Evolutionary conservation across 2,888 invertebrate species (phyloP), one percentile per base, ranked within the genome.

Genomic region (Lepetodrilus schrolli): DNA sequence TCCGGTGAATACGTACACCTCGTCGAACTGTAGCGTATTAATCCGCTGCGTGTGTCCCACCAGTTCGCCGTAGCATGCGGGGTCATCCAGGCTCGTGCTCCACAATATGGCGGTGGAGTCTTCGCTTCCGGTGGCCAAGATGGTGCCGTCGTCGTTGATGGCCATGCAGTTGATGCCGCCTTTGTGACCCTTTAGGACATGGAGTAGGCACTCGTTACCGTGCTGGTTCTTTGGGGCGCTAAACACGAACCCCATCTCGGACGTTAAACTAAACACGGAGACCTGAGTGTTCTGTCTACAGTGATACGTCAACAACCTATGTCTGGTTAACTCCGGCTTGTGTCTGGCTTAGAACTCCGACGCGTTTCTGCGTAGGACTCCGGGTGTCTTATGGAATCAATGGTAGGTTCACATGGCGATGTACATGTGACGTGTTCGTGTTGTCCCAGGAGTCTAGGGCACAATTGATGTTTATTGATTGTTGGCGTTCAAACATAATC

Each of bases 101-200:
- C 58, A 58, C 17, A 58, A 34, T 13, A 58, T 58, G 13, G 58
- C 58, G 4, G 58, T 58, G 17, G 58, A 17, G 34, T 58, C 58
- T 4, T 58, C 58, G 7, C 58, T 58, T 23, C 58, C 58, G 58
- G 58, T 58, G 17, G 34, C 58, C 30, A 58, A 34, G 30, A 58
- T 58, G 10, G 58, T 58, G 7, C 58, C 58, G 26, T 58, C 58
- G 26, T 58, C 58, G 58, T 58, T 58, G 5, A 58, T 58, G 17
- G 58, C 58, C 58, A 58, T 58, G 17, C 58, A 58, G 5, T 58
- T 58, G 26, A 58, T 58, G 17, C 58, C 58, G 17, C 17, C 30
- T n/a, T 34, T 26, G 58, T 58, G 58, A 13, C 58, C 58, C 30
- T 58, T 58, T 5, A 58, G 34, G 7, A 58, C 58, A 17, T 58